Evolutionary conservation across 1,140 invertebrate genomes (phyloP).

Genomic region (Aporrectodea caliginosa): DNA sequence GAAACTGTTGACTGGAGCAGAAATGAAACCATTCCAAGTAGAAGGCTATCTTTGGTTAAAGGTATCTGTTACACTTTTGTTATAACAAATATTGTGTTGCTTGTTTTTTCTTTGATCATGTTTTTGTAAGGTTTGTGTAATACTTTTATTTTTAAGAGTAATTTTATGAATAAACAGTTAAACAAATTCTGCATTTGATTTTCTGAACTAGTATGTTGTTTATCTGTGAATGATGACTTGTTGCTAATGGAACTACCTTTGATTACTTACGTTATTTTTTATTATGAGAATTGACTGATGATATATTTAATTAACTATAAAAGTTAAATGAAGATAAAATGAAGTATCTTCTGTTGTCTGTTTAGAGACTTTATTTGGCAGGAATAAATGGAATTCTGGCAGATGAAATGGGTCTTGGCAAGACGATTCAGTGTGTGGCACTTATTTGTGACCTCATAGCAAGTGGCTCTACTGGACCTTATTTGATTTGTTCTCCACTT

Average conservation of each 20-base stretch:
- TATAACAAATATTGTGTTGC: background rate
- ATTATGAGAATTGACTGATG: too few relatives aligned
- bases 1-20: background rate
- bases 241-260: background rate
- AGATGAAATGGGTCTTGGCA: constrained; percentile 79
- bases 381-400: constrained; percentile 74
- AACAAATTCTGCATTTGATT: background rate
- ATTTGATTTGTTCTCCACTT: constrained; percentile 59
- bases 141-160: background rate
- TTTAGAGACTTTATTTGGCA: constrained; percentile 26
- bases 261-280: background rate
- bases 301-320: too few relatives aligned
- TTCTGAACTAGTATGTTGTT: background rate
- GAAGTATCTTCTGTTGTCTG: background rate
- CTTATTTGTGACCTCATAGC: constrained; percentile 83
- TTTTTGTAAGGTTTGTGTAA: background rate
- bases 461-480: constrained; percentile 19
- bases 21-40: background rate
- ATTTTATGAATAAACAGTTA: background rate
- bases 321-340: too few relatives aligned
- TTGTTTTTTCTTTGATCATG: background rate
- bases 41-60: background rate
- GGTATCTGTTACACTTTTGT: background rate
- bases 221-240: background rate
- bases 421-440: constrained; percentile 99